Conservation (phyloP, 2,113 vertebrate genomes). For the Gnathonemus echidnorhynchus region DNA sequence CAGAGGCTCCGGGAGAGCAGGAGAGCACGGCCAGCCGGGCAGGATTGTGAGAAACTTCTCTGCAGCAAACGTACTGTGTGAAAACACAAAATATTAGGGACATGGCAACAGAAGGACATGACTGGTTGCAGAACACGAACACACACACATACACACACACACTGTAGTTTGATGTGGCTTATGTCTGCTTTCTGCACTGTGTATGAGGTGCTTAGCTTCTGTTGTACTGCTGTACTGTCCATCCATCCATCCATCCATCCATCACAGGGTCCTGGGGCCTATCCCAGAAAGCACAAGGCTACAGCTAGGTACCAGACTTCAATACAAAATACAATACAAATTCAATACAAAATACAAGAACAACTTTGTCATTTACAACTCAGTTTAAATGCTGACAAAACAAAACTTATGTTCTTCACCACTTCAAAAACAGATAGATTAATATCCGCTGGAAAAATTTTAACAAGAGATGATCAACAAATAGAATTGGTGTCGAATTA, state of each 20-base stretch:
- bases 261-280: not conserved
- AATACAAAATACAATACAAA: not conserved
- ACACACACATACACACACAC: not conserved
- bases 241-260: not conserved
- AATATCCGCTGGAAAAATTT: no score
- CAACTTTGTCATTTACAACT: no score
- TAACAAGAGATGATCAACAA: no score
- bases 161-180: not conserved
- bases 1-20: not conserved
- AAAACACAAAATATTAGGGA: not conserved
- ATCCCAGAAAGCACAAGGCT: not conserved
- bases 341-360: not conserved
- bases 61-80: not conserved
- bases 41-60: slow-evolving; percentile 16
- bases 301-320: not conserved
- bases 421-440: no score
- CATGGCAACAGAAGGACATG: not conserved
- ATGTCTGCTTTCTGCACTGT: not conserved
- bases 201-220: not conserved
- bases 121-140: not conserved
- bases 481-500: no score
- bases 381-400: no score
- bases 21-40: not conserved
- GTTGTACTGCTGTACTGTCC: not conserved
- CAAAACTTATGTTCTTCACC: no score